phyloP scores from a whole-genome alignment of 2,797 vertebrate species.

The Trachops cirrhosus region DNA sequence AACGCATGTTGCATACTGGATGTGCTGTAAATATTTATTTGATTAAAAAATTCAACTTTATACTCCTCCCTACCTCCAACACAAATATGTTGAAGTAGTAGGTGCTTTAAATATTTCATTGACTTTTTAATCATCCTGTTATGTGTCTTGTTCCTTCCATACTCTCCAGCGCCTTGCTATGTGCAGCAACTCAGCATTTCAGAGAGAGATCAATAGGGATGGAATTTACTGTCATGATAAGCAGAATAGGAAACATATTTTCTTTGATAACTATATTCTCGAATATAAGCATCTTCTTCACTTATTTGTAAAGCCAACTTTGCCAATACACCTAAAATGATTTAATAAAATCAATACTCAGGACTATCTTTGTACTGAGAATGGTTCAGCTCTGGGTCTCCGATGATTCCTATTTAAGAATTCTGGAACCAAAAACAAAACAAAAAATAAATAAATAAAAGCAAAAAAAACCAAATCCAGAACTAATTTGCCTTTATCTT shows the following conservation, averaged over 20 bases:
- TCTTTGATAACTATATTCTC: neutral
- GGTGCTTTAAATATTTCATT: conserved; percentile 2
- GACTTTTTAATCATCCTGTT: neutral
- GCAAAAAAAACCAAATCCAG: neutral
- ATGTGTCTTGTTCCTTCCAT: neutral
- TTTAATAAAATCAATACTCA: neutral
- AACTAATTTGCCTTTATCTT: neutral
- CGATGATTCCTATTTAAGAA: neutral
- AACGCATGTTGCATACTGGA: neutral
- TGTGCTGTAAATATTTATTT: neutral
- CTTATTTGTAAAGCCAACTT: neutral
- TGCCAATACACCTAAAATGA: neutral
- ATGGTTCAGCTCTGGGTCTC: neutral
- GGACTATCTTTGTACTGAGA: neutral
- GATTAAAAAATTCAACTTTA: neutral
- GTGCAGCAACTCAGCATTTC: conserved; percentile 7
- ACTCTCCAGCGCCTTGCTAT: neutral
- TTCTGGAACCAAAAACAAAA: neutral
- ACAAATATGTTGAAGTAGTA: neutral
- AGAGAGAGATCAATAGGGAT: neutral
- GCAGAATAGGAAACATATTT: neutral
- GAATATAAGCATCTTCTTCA: neutral
- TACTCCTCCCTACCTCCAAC: neutral
- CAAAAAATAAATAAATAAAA: too few species aligned
- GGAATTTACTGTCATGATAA: neutral